Base-by-base conservation (phyloP, 2,113 vertebrate species). In the Gambusia holbrooki region DNA sequence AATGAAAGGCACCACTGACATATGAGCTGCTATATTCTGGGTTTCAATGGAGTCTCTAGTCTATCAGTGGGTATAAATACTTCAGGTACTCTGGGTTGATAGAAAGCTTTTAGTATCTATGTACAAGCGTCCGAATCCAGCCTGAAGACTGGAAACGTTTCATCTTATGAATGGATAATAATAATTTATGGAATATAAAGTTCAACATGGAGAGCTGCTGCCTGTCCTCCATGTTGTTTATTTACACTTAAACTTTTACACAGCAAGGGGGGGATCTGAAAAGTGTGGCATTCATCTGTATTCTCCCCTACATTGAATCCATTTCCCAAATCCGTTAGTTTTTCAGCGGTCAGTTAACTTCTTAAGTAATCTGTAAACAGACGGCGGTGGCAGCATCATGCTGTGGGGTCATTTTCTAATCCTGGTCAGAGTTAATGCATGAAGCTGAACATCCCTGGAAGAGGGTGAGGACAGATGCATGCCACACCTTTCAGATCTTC, bases 1-100 rank as follows among this genome's bases (percentile, higher is more conserved):
- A 66, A 74, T 27, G 29, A 73, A 58, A 73, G 71, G 63, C 63
- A 37, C 73, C 19, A 58, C 32, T 45, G 14, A 58, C 2, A 2
- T 58, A 58, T 51, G 48, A 58, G n/a, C 51, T 58, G 19, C 25
- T 22, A 35, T 8, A 10, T 9, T 25, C 35, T 37, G 35, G 35
- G 35, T 37, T 22, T 66, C 14, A 15, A 66, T 66, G 35, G 51
- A 9, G 0, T 54, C 13, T 40, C 11, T 15, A 27, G 64, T 28
- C 65, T 17, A 37, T 22, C 2, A 35, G 15, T 37, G 8, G 2
- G 51, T 58, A n/a, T 58, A 12, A 37, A 37, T 66, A 37, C 25
- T 25, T 35, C 22, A 35, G 35, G n/a, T 35, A 37, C 19, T 65
- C 22, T 58, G 51, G 25, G 51, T 58, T 33, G 30, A 32, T 22